Base-by-base conservation (phyloP, 2,113 vertebrate genomes). In the Pelodiscus sinensis region DNA sequence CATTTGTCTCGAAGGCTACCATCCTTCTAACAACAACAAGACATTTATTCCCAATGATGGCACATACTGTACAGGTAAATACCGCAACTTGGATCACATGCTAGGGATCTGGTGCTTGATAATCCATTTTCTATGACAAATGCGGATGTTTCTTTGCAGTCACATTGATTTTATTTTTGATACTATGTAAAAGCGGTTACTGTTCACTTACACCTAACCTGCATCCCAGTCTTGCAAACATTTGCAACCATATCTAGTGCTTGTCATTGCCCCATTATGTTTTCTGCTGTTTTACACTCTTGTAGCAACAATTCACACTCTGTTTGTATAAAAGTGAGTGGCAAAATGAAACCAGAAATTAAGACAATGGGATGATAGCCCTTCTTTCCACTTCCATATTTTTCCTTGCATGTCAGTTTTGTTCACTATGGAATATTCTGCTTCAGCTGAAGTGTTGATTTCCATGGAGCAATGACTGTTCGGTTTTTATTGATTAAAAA, bases 31-130 rank as follows among this genome's bases (percentile, higher is more conserved):
- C 97, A 98, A 98, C 96, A 98, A 99, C 96, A 88, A 83, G 57
- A 94, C 94, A 0, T 99, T 99, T 97, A 99, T 99, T 97, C 99
- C 99, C 62, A 99, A 99, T 8, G 99, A 99, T 65, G 99, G 99
- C 88, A 99, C 99, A 0, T 98, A 98, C 95, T 99, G 99, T 92
- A 98, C 97, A 95, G 99, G 99, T 99, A 97, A 73, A 9, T 8
- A 12, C 24, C 19, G 8, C 24, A 79, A 85, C 31, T 24, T 81
- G 56, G 71, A 18, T 50, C 62, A 50, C 62, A 18, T 19, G 44
- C 13, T 31, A 55, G 3, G 4, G 84, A 81, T 86, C 6, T n/a
- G 89, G 54, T 90, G 80, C 14, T 90, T 78, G 18, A 9, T 71
- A 80, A 16, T n/a, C 54, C 50, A 52, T 56, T 90, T 85, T 82